These are phyloP conservation scores for Oikopleura dioica DNA, from an alignment of 23 tunicate genomes.

Conservation along the genomic window DNA sequence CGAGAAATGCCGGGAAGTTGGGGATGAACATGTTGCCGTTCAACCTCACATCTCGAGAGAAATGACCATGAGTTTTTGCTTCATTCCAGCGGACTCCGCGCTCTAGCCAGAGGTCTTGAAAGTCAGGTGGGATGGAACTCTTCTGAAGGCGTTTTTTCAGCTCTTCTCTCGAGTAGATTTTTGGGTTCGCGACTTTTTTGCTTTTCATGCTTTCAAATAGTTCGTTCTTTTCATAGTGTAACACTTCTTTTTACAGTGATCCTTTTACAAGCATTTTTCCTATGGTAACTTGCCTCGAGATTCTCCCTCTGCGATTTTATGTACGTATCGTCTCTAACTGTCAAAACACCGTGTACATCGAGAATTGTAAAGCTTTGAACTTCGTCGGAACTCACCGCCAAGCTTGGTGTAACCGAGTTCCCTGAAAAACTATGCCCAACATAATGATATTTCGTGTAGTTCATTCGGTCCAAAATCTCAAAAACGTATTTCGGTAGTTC, in stretches of 20 bases:
- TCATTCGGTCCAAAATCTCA: not conserved
- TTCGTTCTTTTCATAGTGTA: too few relatives aligned
- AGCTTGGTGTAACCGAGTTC: not conserved
- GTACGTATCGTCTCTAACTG: not conserved
- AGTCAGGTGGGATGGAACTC: not conserved
- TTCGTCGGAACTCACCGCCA: not conserved
- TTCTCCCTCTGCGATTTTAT: not conserved
- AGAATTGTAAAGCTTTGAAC: not conserved
- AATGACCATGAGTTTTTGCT: not conserved
- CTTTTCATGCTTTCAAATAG: too few relatives aligned
- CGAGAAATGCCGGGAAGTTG: too few relatives aligned
- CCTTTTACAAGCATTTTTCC: too few relatives aligned
- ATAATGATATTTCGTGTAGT: not conserved
- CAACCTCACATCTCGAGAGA: not conserved
- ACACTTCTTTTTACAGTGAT: too few relatives aligned
- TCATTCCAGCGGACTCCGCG: constrained; percentile 2
- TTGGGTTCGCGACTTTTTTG: too few relatives aligned
- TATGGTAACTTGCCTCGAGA: not conserved
- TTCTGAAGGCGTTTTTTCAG: not conserved
- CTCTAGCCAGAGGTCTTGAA: not conserved
- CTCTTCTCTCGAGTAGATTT: not conserved
- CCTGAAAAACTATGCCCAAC: constrained; percentile 10
- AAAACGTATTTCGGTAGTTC: not conserved
- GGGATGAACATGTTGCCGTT: not conserved
- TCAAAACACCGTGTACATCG: not conserved